Evolutionary conservation across 2,888 invertebrate species (phyloP), one percentile per base, ranked within the genome.

Genomic region (Blomia tropicalis): DNA sequence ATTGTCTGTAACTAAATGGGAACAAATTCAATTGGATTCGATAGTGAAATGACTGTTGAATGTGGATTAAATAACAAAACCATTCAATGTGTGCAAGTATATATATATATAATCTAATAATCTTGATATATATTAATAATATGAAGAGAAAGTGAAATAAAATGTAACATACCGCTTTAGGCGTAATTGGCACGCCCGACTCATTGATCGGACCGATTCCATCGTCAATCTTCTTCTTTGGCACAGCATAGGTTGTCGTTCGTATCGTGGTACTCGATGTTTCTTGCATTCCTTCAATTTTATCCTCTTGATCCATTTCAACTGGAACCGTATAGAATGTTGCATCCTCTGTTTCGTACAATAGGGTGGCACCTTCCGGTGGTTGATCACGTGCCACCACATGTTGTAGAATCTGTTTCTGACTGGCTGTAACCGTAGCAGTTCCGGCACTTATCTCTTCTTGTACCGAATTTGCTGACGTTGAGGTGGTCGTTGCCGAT

Each of bases 161-260:
- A n/a, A n/a, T n/a, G n/a, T n/a, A n/a, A n/a, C n/a, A n/a, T n/a
- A 68, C 68, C 25, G 67, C 62, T 59, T 66, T 59, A 23, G 66
- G 63, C 3, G 66, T 63, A 27, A 66, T 56, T 19, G 68, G 68
- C 22, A 68, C 47, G 14, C 68, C 68, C 59, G 63, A 61, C 63
- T 67, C 68, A 58, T 63, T 64, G 14, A 64, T 30, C n/a, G 68
- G 68, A 19, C 68, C 68, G 43, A 68, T 68, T 19, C 67, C 67
- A 59, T 68, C 68, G n/a, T 47, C 51, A 7, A 47, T 11, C 51
- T 47, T 47, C 56, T 65, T 66, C 53, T 67, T 68, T 2, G 64
- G 65, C 32, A 67, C 66, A n/a, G 67, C 66, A 22, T 64, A 64
- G 14, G 67, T 63, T 30, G 64, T 66, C 32, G 59, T 66, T 23